Evolutionary conservation across 2,797 vertebrate species (phyloP).

Genomic region (Alectoris magna): DNA sequence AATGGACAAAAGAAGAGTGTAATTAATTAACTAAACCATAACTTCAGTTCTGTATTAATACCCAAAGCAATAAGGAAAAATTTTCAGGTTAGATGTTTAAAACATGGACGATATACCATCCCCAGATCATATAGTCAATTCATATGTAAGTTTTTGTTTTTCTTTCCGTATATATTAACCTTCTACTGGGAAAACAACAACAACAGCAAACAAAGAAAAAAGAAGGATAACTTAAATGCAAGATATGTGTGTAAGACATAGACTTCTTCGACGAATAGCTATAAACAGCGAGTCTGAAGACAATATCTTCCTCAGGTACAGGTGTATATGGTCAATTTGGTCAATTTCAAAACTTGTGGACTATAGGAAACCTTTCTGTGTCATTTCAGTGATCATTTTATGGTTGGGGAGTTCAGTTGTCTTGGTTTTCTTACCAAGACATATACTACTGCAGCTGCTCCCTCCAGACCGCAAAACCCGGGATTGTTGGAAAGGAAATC

Average conservation of each 20-base stretch:
- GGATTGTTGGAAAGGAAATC: neutral
- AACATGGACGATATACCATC: accelerated
- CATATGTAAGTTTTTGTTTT: neutral
- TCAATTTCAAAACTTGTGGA: neutral
- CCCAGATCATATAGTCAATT: neutral
- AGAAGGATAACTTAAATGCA: neutral
- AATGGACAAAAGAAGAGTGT: neutral
- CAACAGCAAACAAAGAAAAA: neutral
- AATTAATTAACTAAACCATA: neutral
- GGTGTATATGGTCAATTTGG: neutral
- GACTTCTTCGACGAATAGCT: neutral
- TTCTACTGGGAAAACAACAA: neutral
- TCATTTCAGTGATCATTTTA: neutral
- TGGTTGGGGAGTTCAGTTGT: neutral
- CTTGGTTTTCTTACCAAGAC: neutral
- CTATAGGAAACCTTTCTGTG: neutral
- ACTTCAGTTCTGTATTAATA: neutral
- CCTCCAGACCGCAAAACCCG: neutral
- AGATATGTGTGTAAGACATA: neutral
- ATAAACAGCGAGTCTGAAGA: neutral
- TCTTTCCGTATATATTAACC: neutral
- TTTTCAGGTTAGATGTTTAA: neutral
- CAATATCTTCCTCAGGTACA: neutral
- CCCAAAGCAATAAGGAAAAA: neutral
- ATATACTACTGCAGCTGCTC: neutral